These are phyloP conservation scores for Nebria brevicollis DNA, from an alignment of 2,888 invertebrate species.

Conservation along the genomic window DNA sequence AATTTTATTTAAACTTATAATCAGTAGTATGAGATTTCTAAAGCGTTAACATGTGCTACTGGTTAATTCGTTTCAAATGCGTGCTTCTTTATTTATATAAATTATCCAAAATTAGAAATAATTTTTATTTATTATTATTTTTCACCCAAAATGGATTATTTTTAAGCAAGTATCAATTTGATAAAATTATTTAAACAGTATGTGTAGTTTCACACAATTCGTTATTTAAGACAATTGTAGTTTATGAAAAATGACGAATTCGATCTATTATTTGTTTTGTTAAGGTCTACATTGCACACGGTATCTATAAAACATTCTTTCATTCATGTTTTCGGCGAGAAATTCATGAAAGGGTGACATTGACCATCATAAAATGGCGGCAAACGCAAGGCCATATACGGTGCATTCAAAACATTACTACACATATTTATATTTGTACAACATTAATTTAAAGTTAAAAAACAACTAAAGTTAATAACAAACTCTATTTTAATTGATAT, in stretches of 20 bases:
- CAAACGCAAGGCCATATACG: conserved; percentile 27
- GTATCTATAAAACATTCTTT: conserved; percentile 6
- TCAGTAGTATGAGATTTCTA: too few relatives aligned
- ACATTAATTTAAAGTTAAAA: not conserved
- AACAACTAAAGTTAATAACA: too few relatives aligned
- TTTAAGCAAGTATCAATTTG: not conserved
- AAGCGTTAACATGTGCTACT: too few relatives aligned
- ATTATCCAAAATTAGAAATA: not conserved
- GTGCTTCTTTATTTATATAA: not conserved
- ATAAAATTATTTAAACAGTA: too few relatives aligned
- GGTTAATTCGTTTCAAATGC: not conserved
- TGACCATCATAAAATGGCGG: conserved; percentile 34
- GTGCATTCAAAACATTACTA: conserved; percentile 1
- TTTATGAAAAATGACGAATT: not conserved
- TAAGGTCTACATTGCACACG: conserved; percentile 30
- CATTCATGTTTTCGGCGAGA: conserved; percentile 43
- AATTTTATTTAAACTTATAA: not conserved
- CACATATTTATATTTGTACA: not conserved
- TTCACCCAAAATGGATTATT: not conserved
- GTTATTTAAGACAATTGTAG: not conserved
- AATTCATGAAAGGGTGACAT: conserved; percentile 46
- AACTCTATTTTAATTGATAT: too few relatives aligned
- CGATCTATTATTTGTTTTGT: conserved; percentile 26
- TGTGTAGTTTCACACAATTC: too few relatives aligned
- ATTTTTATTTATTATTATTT: not conserved